Conservation (phyloP, 1,140 invertebrate species). For the Euura lappo region DNA sequence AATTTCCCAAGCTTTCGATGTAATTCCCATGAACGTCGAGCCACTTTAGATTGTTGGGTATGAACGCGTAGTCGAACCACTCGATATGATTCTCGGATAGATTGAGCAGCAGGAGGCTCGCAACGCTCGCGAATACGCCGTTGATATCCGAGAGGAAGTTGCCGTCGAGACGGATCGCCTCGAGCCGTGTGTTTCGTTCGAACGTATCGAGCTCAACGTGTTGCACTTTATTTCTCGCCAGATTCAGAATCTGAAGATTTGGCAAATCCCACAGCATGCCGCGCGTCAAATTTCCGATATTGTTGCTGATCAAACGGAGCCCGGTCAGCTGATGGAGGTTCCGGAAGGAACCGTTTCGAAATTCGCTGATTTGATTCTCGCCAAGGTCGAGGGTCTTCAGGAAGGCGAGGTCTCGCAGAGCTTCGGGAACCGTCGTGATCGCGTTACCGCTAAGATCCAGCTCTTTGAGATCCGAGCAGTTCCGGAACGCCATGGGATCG, state of each 20-base stretch:
- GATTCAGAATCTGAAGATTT: constrained; percentile 82
- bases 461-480: constrained; percentile 89
- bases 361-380: constrained; percentile 82
- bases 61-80: constrained; percentile 90
- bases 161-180: constrained; percentile 84
- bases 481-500: constrained; percentile 85
- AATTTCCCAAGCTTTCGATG: constrained; percentile 84
- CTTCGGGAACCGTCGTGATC: constrained; percentile 79
- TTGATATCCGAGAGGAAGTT: constrained; percentile 88
- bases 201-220: constrained; percentile 83
- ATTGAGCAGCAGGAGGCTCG: constrained; percentile 84
- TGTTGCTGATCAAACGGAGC: constrained; percentile 83
- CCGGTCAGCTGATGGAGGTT: constrained; percentile 85
- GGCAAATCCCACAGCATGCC: constrained; percentile 87
- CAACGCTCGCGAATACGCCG: constrained; percentile 81
- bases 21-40: constrained; percentile 88
- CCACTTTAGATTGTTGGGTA: constrained; percentile 88
- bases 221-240: constrained; percentile 87
- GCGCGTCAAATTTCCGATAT: constrained; percentile 81
- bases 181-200: constrained; percentile 76
- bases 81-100: constrained; percentile 90
- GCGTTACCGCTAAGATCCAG: constrained; percentile 88
- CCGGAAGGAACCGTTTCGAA: constrained; percentile 82
- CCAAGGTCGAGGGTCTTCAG: constrained; percentile 86
- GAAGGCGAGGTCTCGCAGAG: constrained; percentile 80